These are phyloP conservation scores for Dysmachus trigonus DNA, from an alignment of 2,888 invertebrate genomes.

Conservation along the genomic window DNA sequence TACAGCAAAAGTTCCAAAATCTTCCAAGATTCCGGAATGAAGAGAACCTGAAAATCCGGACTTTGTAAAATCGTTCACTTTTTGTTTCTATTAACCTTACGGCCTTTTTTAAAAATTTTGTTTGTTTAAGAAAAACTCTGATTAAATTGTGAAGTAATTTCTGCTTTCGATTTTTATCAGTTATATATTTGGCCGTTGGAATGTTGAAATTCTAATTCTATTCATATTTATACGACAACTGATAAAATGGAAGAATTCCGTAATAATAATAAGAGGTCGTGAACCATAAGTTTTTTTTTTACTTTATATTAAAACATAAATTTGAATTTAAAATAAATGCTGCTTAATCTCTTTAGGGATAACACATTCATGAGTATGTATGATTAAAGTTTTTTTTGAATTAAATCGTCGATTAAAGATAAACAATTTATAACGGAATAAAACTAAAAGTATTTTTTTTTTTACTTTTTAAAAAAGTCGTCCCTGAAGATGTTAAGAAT, in stretches of 20 bases:
- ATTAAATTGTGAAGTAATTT: background rate
- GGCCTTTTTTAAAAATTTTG: background rate
- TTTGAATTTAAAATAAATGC: background rate
- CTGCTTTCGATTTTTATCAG: background rate
- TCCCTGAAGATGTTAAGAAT: background rate
- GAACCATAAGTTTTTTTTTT: background rate
- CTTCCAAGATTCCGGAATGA: background rate
- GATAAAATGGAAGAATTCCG: background rate
- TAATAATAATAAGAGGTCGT: background rate
- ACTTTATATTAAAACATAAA: background rate
- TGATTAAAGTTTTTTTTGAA: background rate
- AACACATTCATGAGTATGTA: background rate
- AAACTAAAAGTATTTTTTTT: background rate
- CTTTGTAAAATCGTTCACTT: background rate
- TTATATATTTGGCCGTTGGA: background rate
- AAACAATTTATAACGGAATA: background rate
- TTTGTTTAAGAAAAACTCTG: background rate
- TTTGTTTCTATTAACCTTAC: background rate
- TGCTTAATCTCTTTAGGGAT: background rate
- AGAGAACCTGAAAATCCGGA: background rate
- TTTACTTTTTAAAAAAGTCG: background rate
- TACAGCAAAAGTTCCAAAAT: background rate
- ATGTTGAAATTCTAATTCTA: background rate
- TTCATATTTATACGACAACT: background rate
- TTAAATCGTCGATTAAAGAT: background rate